phyloP scores from a whole-genome alignment of 2,113 vertebrate genomes.

The Cygnus buccinator region DNA sequence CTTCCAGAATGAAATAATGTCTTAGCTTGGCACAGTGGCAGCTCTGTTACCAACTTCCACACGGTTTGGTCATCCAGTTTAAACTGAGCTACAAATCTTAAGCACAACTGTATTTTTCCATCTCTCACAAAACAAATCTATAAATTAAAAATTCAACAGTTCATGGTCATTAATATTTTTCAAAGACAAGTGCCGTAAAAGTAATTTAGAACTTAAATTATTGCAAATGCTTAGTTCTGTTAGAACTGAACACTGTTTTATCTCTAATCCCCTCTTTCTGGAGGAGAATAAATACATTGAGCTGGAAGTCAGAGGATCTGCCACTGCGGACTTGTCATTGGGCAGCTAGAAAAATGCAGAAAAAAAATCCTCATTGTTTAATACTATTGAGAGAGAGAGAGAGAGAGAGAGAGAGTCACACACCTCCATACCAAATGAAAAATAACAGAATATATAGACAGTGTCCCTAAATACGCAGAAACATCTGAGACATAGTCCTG shows the following conservation, averaged over 20 bases:
- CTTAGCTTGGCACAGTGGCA: not conserved
- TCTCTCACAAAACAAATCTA: not conserved
- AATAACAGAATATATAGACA: not conserved
- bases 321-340: not conserved
- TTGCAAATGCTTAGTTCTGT: not conserved
- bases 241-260: not conserved
- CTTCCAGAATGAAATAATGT: slow-evolving; percentile 22
- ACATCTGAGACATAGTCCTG: not conserved
- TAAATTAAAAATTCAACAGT: not conserved
- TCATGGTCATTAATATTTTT: not conserved
- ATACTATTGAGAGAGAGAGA: not conserved
- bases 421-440: fast-evolving
- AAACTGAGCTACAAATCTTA: not conserved
- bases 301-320: not conserved
- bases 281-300: not conserved
- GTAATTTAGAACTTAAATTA: not conserved
- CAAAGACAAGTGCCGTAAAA: not conserved
- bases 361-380: not conserved
- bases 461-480: not conserved
- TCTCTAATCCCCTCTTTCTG: not conserved
- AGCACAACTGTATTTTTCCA: not conserved
- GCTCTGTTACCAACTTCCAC: not conserved
- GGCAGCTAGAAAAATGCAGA: not conserved
- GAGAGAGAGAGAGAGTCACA: not conserved
- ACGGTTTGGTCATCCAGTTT: not conserved